Percentiles rank a stretch among this genome's conserved stretches.
These are phyloP conservation scores for Taxidea taxus DNA, from an alignment of 2,113 vertebrate species.

Conservation along the genomic window DNA sequence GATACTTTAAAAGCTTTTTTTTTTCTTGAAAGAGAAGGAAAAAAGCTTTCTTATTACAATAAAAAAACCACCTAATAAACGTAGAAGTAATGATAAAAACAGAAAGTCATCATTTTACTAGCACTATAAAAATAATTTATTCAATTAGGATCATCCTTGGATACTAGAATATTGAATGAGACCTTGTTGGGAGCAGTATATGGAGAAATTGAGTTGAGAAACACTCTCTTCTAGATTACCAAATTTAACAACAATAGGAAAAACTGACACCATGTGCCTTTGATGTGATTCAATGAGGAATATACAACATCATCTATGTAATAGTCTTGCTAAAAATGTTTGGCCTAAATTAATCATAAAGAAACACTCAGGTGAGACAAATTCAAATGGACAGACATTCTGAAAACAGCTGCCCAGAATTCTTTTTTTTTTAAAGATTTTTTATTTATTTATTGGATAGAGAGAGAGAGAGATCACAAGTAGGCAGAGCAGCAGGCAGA, in stretches of 20 bases:
- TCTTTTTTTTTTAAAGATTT: too few species aligned
- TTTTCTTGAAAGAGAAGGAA: background rate
- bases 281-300: background rate
- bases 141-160: background rate
- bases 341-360: conserved; percentile 18
- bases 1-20: background rate
- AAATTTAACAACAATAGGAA: background rate
- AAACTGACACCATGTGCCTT: background rate
- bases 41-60: background rate
- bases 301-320: background rate
- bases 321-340: background rate
- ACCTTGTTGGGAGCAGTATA: background rate
- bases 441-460: too few species aligned
- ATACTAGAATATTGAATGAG: conserved; percentile 5
- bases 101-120: background rate
- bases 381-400: background rate
- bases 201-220: background rate
- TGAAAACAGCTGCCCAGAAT: background rate
- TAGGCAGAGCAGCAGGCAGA: too few species aligned
- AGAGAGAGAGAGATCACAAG: too few species aligned
- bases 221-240: background rate
- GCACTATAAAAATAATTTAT: background rate
- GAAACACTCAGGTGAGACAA: conserved; percentile 8
- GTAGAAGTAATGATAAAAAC: background rate
- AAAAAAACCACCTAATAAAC: background rate